Conservation (phyloP, 2,888 invertebrate genomes). For the Orthosia incerta region DNA sequence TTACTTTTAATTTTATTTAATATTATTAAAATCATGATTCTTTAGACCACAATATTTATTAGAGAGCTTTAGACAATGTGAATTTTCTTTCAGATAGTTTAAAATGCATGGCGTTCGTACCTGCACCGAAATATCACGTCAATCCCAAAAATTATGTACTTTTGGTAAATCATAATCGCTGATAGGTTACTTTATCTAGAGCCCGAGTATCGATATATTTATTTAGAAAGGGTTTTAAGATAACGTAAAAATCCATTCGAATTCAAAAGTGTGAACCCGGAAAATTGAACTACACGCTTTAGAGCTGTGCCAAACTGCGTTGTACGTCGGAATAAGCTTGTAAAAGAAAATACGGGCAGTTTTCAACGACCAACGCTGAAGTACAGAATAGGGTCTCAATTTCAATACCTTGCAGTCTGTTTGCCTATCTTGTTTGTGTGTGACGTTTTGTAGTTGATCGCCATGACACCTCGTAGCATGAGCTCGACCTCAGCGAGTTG, state of each 20-base stretch:
- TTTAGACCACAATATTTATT: too few relatives aligned
- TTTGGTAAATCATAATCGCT: too few relatives aligned
- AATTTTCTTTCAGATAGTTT: too few relatives aligned
- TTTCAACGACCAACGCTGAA: conserved; percentile 2
- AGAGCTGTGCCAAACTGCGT: background rate
- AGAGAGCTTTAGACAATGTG: too few relatives aligned
- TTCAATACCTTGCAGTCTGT: conserved; percentile 68
- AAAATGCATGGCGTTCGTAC: too few relatives aligned
- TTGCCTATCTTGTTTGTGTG: conserved; percentile 66
- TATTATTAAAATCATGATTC: too few relatives aligned
- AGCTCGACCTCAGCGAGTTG: conserved; percentile 54
- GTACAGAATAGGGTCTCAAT: conserved; percentile 53
- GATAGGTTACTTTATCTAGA: too few relatives aligned
- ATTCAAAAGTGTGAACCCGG: conserved; percentile 9
- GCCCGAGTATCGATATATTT: too few relatives aligned
- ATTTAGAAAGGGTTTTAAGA: background rate
- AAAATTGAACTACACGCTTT: conserved; percentile 25
- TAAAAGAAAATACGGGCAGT: conserved; percentile 22
- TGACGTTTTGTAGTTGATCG: conserved; percentile 55
- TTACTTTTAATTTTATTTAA: background rate
- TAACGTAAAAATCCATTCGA: background rate
- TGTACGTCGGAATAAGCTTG: conserved; percentile 6
- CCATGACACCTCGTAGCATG: conserved; percentile 57
- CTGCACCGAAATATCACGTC: too few relatives aligned
- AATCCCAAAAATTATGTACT: too few relatives aligned